Evolutionary conservation across 2,113 vertebrate genomes (phyloP).

Genomic region (Emydura subglobosa): DNA sequence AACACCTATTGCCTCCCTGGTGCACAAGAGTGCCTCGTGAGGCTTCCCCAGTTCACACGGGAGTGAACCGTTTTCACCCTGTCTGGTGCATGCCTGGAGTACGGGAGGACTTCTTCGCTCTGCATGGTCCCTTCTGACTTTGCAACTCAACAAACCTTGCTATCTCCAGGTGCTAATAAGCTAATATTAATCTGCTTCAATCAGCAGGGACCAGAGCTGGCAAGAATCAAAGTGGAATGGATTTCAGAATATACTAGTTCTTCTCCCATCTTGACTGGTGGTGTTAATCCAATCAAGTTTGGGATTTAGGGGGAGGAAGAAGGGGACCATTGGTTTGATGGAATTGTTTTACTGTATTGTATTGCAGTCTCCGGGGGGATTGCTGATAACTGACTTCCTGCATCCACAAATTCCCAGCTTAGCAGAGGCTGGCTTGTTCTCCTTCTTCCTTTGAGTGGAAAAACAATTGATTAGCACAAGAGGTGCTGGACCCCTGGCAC

Average conservation of each 20-base stretch:
- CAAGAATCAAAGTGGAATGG: neutral
- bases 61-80: neutral
- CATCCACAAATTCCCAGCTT: constrained; percentile 40
- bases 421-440: constrained; percentile 33
- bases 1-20: neutral
- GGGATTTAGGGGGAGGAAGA: fast-evolving
- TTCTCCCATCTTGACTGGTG: fast-evolving
- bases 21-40: neutral
- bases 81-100: neutral
- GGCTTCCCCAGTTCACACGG: no score
- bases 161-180: neutral
- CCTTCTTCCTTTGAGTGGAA: constrained; percentile 1
- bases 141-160: neutral
- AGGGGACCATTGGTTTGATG: neutral
- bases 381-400: constrained; percentile 18
- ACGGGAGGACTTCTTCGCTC: neutral
- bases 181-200: neutral
- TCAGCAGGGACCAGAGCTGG: neutral
- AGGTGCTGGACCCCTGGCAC: constrained; percentile 9
- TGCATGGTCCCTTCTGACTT: neutral
- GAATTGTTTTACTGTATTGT: neutral
- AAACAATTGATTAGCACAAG: constrained; percentile 69
- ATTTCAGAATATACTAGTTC: fast-evolving
- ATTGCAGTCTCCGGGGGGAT: fast-evolving
- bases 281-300: neutral